Base-by-base conservation (phyloP, 2,113 vertebrate species). In the Microtus montanus region DNA sequence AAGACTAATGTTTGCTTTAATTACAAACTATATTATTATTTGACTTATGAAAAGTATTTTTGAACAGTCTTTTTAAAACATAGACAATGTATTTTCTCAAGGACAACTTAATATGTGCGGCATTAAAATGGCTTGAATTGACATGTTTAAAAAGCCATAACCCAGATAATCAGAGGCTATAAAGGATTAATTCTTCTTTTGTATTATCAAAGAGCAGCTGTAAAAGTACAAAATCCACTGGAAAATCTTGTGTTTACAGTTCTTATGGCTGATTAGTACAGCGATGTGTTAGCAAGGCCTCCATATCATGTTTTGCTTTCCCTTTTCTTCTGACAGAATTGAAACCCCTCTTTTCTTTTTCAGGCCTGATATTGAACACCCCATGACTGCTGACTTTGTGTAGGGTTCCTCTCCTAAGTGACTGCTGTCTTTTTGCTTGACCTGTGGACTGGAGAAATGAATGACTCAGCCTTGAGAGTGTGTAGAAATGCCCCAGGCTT, bases 141-240 rank as follows among this genome's bases (percentile, higher is more conserved):
- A 93, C 98, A 97, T 98, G 97, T 98, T 98, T 98, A 98, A 98
- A 98, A 98, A 98, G 96, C 97, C 97, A 97, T 96, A 98, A 97
- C 91, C 95, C 96, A 68, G 97, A 98, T 98, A 98, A 98, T 98
- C 95, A 93, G 35, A 77, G 95, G 97, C 97, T 97, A 97, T 98
- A 99, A 98, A 98, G 96, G 96, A 98, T 98, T 98, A 95, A 97
- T 98, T 98, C 98, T 98, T 97, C 97, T 97, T 97, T 97, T 97
- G 93, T 83, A 83, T 98, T 98, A 98, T 98, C 97, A 97, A 96
- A 97, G 98, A 95, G 87, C 93, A 98, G 98, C 96, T 28, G 9
- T 98, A 98, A 98, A 98, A 98, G 98, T 98, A 98, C 98, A 98
- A 99, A 99, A 99, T 98, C 98, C 98, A 99, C 91, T 90, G 87